Conservation (phyloP, 2,113 vertebrate genomes). For the Eurystomus gularis region DNA sequence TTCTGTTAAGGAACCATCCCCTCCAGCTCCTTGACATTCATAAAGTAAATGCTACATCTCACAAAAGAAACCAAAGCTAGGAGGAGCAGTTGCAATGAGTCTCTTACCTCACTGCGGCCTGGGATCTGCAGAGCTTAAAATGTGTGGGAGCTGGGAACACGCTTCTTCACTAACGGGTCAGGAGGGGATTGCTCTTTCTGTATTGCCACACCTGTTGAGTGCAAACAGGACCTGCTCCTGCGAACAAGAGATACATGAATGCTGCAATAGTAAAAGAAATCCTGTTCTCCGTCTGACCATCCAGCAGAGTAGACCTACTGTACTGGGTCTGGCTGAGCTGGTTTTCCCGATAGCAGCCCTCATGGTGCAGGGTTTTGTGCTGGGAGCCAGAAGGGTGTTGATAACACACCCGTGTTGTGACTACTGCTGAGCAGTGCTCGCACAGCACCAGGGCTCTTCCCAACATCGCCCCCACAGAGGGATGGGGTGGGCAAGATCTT, state of each 20-base stretch:
- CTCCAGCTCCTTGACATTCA: neutral
- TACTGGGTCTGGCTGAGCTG: too few relatives aligned
- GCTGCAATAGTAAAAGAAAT: neutral
- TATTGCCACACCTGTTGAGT: neutral
- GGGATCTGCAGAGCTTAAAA: neutral
- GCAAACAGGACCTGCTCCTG: neutral
- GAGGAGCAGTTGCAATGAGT: neutral
- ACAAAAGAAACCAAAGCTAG: neutral
- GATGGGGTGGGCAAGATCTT: too few relatives aligned
- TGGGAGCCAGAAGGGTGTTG: too few relatives aligned
- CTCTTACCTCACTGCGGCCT: neutral
- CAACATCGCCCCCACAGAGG: too few relatives aligned
- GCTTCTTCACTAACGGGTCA: neutral
- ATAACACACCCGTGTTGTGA: too few relatives aligned
- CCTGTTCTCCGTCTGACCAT: neutral
- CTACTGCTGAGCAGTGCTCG: too few relatives aligned
- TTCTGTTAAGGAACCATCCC: neutral
- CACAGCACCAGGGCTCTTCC: too few relatives aligned
- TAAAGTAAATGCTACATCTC: neutral
- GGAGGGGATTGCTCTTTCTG: neutral
- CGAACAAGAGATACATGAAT: neutral
- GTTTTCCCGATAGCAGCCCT: too few relatives aligned
- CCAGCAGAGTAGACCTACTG: neutral
- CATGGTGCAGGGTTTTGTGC: too few relatives aligned
- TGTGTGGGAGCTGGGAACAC: neutral